A percentile compares a stretch with the other conserved stretches of the same genome.
These are phyloP conservation scores for Caenorhabditis briggsae DNA, from an alignment of 1,140 invertebrate genomes.

Conservation along the genomic window DNA sequence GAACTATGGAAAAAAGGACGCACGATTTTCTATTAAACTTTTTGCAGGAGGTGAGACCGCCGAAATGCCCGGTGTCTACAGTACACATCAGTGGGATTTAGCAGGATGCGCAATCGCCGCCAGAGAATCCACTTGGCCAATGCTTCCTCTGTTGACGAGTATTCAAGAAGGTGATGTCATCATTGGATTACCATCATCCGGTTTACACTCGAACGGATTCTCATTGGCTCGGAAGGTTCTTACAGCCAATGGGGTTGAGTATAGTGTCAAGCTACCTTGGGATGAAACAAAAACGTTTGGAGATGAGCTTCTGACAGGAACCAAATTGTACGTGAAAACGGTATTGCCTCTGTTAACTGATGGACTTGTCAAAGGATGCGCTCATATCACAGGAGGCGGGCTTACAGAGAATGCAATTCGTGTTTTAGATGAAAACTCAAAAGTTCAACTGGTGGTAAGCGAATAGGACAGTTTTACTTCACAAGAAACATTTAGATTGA, in stretches of 20 bases:
- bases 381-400: constrained; percentile 96
- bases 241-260: constrained; percentile 83
- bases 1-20: constrained; percentile 81
- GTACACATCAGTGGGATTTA: constrained; percentile 88
- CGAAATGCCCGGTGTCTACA: constrained; percentile 95
- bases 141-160: constrained; percentile 63
- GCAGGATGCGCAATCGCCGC: constrained; percentile 92
- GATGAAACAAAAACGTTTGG: constrained; percentile 81
- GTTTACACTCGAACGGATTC: constrained; percentile 95
- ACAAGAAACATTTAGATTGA: constrained; percentile 30
- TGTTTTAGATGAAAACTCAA: constrained; percentile 77
- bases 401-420: constrained; percentile 91
- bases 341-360: constrained; percentile 84
- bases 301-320: constrained; percentile 67
- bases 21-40: constrained; percentile 77
- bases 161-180: constrained; percentile 79
- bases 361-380: constrained; percentile 87
- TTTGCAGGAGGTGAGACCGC: constrained; percentile 90
- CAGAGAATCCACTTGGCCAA: constrained; percentile 63
- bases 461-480: no score
- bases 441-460: constrained; percentile 66
- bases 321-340: constrained; percentile 86
- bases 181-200: constrained; percentile 89
- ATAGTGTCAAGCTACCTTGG: constrained; percentile 86
- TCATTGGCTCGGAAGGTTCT: constrained; percentile 89